Base-by-base conservation (phyloP, 1,140 invertebrate genomes). In the Planococcus citri region DNA sequence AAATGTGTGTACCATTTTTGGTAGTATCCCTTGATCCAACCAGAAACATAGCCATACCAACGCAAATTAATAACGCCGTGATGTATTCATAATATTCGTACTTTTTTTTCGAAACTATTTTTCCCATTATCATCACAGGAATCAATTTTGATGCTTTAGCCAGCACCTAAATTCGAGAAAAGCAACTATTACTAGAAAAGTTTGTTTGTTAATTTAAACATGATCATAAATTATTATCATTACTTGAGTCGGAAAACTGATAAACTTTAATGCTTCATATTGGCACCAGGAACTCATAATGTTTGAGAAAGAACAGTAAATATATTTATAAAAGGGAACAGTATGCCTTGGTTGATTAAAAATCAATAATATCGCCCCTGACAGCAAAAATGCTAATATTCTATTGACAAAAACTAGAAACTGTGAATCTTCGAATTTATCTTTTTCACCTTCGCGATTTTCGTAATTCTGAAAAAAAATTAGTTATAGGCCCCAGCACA, bases 211-310 rank as follows among this genome's bases (percentile, higher is more conserved):
- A n/a, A n/a, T n/a, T n/a, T n/a, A n/a, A n/a, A n/a, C n/a, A n/a
- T n/a, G n/a, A n/a, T n/a, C n/a, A n/a, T n/a, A n/a, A n/a, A n/a
- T n/a, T n/a, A n/a, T n/a, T n/a, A n/a, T n/a, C n/a, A n/a, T n/a
- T 73, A 94, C 90, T 83, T 98, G 96, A 57, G 94, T 95, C 1
- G 96, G 96, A 80, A 99, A 99, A 76, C 90, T 96, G 73, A 99
- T 93, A 81, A 90, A 99, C 80, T 98, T 99, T 1, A 99, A 81
- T 22, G 96, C 96, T 81, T 99, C 97, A 77, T 99, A 99, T 80
- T 99, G 97, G 79, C 94, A 98, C 96, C 96, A 99, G 51, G 94
- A 95, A 77, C 95, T 97, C 85, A 99, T 88, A 71, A 98, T 94
- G 79, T 99, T 99, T 20, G 94, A 97, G 74, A 99, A 87, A 0